Conservation (phyloP, 2,113 vertebrate species). For the Catharus bicknelli region DNA sequence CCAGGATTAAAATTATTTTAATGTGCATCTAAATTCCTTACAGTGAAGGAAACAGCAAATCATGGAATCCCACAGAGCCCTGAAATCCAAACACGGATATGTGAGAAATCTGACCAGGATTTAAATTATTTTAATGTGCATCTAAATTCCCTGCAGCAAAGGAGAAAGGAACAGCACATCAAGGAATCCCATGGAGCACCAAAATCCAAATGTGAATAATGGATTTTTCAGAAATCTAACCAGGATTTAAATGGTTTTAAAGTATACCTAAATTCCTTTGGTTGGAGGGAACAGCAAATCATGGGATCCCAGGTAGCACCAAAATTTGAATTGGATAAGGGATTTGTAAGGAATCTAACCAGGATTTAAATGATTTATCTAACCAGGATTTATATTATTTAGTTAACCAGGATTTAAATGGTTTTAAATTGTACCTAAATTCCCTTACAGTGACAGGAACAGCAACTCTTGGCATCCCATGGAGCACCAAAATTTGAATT, state of each 20-base stretch:
- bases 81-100: neutral
- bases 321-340: neutral
- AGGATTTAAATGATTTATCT: neutral
- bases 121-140: rapidly evolving
- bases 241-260: neutral
- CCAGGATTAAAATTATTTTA: no score
- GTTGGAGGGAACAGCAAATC: rapidly evolving
- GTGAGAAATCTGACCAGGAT: neutral
- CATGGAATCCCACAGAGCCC: neutral
- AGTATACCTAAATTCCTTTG: rapidly evolving
- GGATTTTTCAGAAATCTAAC: neutral
- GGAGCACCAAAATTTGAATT: rapidly evolving
- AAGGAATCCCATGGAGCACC: neutral
- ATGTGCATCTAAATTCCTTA: no score
- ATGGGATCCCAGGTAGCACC: neutral
- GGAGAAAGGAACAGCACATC: neutral
- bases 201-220: neutral
- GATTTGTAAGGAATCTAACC: neutral
- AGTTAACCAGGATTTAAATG: neutral
- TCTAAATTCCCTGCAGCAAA: rapidly evolving
- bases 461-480: neutral
- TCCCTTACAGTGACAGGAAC: neutral
- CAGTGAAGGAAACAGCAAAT: no score
- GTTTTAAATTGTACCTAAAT: neutral
- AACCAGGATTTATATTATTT: neutral